Percentiles rank a stretch among this genome's conserved stretches.
phyloP scores from a whole-genome alignment of 2,888 invertebrate species.

The Meiosimyza platycephala region DNA sequence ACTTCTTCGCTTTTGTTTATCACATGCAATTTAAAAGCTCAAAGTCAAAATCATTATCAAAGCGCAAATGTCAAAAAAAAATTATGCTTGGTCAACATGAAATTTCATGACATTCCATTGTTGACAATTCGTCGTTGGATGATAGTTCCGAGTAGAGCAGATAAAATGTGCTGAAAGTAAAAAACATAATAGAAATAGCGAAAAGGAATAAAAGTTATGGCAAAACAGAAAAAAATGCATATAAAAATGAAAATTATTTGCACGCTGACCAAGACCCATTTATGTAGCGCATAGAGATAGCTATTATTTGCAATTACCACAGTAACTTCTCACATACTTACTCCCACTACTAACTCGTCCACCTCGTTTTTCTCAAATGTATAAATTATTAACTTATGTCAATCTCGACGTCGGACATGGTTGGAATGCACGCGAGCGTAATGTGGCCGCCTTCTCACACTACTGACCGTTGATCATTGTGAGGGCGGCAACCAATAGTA shows the following conservation, averaged over 20 bases:
- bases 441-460: neutral
- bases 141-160: no score
- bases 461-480: neutral
- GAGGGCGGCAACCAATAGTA: neutral
- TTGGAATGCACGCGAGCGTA: no score
- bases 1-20: no score
- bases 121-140: no score
- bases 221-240: neutral
- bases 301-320: constrained; percentile 16
- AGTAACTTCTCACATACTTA: neutral
- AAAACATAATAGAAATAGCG: no score
- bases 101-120: constrained; percentile 4
- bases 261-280: constrained; percentile 26
- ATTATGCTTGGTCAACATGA: no score
- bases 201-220: neutral
- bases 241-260: neutral
- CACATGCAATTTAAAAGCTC: neutral
- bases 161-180: no score
- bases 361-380: neutral
- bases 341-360: neutral
- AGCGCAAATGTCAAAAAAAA: neutral
- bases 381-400: constrained; percentile 1
- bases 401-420: neutral
- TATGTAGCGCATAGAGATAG: neutral
- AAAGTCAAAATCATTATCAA: constrained; percentile 30